A percentile compares a stretch with the other conserved stretches of the same genome.
phyloP scores from a whole-genome alignment of 2,888 invertebrate species.

The Hyposoter didymator region DNA sequence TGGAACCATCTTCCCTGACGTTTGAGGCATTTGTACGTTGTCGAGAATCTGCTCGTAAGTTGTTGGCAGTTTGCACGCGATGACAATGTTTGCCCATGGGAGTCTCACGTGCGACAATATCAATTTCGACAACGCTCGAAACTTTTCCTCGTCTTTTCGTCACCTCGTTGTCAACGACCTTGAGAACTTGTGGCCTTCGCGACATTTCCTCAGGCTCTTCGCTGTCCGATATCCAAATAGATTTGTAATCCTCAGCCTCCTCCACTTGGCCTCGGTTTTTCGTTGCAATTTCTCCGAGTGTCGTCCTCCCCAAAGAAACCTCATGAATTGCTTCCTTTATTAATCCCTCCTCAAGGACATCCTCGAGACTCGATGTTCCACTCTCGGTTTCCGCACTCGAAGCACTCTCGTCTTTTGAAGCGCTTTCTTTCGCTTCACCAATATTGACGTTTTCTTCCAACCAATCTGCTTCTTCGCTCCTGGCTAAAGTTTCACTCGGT shows the following conservation, averaged over 20 bases:
- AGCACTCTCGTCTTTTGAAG: slow-evolving; percentile 22
- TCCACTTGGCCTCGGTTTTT: slow-evolving; percentile 69
- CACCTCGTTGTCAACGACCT: slow-evolving; percentile 81
- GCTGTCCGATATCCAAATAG: slow-evolving; percentile 78
- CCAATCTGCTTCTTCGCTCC: slow-evolving; percentile 10
- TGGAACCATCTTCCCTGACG: neutral
- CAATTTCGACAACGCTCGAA: slow-evolving; percentile 67
- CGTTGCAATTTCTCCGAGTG: slow-evolving; percentile 25
- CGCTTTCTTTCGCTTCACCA: slow-evolving; percentile 6
- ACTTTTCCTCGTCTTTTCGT: slow-evolving; percentile 74
- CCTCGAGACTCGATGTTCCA: slow-evolving; percentile 30
- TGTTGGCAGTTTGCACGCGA: neutral
- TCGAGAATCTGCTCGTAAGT: slow-evolving; percentile 29
- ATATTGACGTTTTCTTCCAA: slow-evolving; percentile 5
- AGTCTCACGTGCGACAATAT: slow-evolving; percentile 60
- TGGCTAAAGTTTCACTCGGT: slow-evolving; percentile 14
- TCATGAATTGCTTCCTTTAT: slow-evolving; percentile 30
- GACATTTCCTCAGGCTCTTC: slow-evolving; percentile 82
- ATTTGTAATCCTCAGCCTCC: slow-evolving; percentile 79
- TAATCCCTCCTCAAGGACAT: slow-evolving; percentile 25
- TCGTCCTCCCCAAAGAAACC: slow-evolving; percentile 6
- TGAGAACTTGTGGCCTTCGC: slow-evolving; percentile 82
- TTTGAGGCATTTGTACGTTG: slow-evolving; percentile 16
- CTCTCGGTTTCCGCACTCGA: slow-evolving; percentile 35
- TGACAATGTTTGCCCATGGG: slow-evolving; percentile 29